A percentile compares a stretch with the other conserved stretches of the same genome.
Evolutionary conservation across 2,113 vertebrate species (phyloP).

Genomic region (Aptenodytes forsteri): DNA sequence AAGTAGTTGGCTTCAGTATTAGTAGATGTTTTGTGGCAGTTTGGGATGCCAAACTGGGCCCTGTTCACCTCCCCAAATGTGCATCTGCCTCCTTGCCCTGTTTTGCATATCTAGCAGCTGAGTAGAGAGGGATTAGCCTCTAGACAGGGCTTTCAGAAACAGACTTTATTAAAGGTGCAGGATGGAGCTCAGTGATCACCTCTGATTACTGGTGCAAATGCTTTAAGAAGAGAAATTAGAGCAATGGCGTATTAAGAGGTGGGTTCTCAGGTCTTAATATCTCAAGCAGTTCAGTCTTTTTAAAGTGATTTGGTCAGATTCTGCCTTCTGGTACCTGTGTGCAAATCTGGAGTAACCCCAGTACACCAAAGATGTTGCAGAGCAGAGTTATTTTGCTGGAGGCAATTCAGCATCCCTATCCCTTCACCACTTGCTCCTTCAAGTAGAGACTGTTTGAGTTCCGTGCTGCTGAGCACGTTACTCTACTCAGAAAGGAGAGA

Average conservation of each 20-base stretch:
- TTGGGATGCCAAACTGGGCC: neutral
- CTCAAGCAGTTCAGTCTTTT: constrained; percentile 31
- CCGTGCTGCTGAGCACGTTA: neutral
- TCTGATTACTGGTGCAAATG: constrained; percentile 62
- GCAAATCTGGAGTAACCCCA: neutral
- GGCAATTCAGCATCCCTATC: neutral
- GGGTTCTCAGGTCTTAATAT: constrained; percentile 43
- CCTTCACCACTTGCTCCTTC: neutral
- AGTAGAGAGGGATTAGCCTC: constrained; percentile 38
- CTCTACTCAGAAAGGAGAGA: neutral
- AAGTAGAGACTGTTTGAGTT: neutral
- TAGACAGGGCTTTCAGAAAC: constrained; percentile 52
- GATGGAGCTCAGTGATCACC: constrained; percentile 41
- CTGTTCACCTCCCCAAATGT: neutral
- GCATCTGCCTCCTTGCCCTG: neutral
- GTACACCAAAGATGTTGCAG: neutral
- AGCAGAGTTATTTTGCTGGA: neutral
- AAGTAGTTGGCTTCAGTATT: neutral
- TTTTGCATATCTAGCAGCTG: constrained; percentile 9
- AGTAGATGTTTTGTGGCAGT: neutral
- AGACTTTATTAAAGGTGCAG: constrained; percentile 62
- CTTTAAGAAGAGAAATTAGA: constrained; percentile 71
- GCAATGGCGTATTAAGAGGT: constrained; percentile 62
- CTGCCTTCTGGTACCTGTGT: neutral
- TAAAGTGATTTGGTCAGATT: constrained; percentile 19